Conservation (phyloP, 1,140 invertebrate genomes). For the Dendroctonus ponderosae region DNA sequence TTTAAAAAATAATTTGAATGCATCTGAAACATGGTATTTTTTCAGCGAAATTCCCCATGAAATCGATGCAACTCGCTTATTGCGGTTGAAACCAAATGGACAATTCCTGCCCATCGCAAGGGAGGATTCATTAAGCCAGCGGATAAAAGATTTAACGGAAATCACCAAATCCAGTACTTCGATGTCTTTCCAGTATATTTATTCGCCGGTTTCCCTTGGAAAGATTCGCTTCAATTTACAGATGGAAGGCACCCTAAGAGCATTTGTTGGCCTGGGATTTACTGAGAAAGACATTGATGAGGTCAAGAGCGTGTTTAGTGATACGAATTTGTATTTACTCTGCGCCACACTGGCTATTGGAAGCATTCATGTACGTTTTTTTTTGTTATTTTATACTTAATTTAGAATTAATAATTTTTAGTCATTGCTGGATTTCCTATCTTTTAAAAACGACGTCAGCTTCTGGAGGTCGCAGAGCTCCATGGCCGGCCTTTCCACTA, state of each 20-base stretch:
- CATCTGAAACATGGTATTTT: background rate
- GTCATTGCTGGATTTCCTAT: slow-evolving; percentile 94
- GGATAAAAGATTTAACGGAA: slow-evolving; percentile 70
- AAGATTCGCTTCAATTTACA: slow-evolving; percentile 74
- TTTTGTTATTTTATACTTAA: slow-evolving; percentile 14
- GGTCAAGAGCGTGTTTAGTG: slow-evolving; percentile 93
- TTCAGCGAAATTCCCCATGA: slow-evolving; percentile 57
- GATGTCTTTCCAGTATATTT: slow-evolving; percentile 61
- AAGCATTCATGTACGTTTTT: slow-evolving; percentile 81
- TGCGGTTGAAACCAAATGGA: slow-evolving; percentile 55
- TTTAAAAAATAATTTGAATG: no score
- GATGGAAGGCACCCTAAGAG: slow-evolving; percentile 75
- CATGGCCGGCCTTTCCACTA: slow-evolving; percentile 84
- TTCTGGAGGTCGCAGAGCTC: slow-evolving; percentile 87
- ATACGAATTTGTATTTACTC: slow-evolving; percentile 93
- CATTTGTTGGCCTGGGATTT: slow-evolving; percentile 78
- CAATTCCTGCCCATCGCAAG: slow-evolving; percentile 82
- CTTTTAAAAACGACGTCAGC: slow-evolving; percentile 96
- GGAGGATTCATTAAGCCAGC: slow-evolving; percentile 77
- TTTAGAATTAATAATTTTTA: slow-evolving; percentile 61
- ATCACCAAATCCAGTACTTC: slow-evolving; percentile 58
- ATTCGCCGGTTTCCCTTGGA: slow-evolving; percentile 66
- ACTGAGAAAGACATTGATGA: slow-evolving; percentile 93
- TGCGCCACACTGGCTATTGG: slow-evolving; percentile 89
- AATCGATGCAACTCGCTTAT: slow-evolving; percentile 56